A percentile compares a stretch with the other conserved stretches of the same genome.
phyloP scores from a whole-genome alignment of 2,113 vertebrate species.

The Dromiciops gliroides region DNA sequence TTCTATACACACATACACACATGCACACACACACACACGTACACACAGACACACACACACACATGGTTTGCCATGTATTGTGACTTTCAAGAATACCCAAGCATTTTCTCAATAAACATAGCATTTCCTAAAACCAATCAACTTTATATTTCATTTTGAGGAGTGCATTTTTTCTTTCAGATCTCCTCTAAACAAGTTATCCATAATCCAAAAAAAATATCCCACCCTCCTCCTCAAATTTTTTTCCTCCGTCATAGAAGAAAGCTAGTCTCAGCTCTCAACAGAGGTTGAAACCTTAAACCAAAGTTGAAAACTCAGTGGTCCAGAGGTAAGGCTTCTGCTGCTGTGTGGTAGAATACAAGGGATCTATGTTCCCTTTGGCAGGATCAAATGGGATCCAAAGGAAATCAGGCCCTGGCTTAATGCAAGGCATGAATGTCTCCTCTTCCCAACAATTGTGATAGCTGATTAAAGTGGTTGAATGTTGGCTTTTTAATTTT shows the following conservation, averaged over 20 bases:
- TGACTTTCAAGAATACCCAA: slow-evolving; percentile 17
- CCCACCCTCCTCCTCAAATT: too few relatives aligned
- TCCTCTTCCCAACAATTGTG: not conserved
- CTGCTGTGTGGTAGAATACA: slow-evolving; percentile 5
- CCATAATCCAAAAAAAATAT: not conserved
- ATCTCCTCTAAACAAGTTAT: not conserved
- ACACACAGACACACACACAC: slow-evolving; percentile 20
- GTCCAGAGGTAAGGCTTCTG: not conserved
- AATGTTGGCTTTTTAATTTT: not conserved
- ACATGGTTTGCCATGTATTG: not conserved
- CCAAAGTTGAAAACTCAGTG: not conserved
- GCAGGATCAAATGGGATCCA: slow-evolving; percentile 26
- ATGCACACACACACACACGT: slow-evolving; percentile 24
- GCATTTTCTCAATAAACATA: slow-evolving; percentile 29
- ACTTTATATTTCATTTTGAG: slow-evolving; percentile 33
- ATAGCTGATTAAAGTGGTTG: not conserved
- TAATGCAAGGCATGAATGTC: slow-evolving; percentile 29
- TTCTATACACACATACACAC: slow-evolving; percentile 58
- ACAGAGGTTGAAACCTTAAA: not conserved
- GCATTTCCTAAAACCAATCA: slow-evolving; percentile 42
- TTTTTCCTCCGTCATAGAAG: not conserved
- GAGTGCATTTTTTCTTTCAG: not conserved
- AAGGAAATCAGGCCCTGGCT: slow-evolving; percentile 29
- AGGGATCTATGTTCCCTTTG: not conserved
- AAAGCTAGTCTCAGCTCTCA: not conserved